Evolutionary conservation across 2,888 invertebrate genomes (phyloP).

Genomic region (Dusona sp.): DNA sequence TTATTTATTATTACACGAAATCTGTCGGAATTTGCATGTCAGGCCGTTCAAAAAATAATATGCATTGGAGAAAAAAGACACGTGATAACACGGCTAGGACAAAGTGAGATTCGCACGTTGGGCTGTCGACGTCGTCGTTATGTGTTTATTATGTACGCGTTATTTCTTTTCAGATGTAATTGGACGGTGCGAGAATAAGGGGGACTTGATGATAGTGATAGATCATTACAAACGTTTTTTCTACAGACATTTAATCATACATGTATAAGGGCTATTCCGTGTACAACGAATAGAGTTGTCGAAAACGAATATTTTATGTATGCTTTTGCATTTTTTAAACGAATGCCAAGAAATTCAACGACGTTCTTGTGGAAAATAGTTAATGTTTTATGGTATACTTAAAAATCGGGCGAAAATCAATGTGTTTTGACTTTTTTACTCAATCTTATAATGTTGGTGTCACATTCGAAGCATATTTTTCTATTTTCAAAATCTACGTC

Average conservation of each 20-base stretch:
- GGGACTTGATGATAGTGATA: constrained; percentile 42
- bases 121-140: constrained; percentile 9
- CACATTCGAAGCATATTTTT: too few relatives aligned
- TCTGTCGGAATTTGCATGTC: constrained; percentile 16
- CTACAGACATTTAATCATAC: not conserved
- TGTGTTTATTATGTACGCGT: constrained; percentile 36
- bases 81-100: constrained; percentile 16
- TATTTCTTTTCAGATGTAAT: constrained; percentile 56
- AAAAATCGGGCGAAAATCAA: too few relatives aligned
- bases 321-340: not conserved
- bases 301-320: not conserved
- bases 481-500: too few relatives aligned
- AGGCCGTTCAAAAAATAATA: constrained; percentile 21
- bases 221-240: constrained; percentile 50
- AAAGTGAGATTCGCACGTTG: constrained; percentile 28
- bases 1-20: not conserved
- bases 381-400: too few relatives aligned
- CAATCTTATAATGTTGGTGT: too few relatives aligned
- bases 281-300: not conserved
- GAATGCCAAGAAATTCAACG: not conserved
- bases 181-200: constrained; percentile 50
- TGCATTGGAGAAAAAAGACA: not conserved
- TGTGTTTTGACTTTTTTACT: too few relatives aligned
- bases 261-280: constrained; percentile 1
- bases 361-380: not conserved